Evolutionary conservation across 2,888 invertebrate genomes (phyloP), one percentile per base, ranked within the genome.

Genomic region (Metopia argyrocephala): DNA sequence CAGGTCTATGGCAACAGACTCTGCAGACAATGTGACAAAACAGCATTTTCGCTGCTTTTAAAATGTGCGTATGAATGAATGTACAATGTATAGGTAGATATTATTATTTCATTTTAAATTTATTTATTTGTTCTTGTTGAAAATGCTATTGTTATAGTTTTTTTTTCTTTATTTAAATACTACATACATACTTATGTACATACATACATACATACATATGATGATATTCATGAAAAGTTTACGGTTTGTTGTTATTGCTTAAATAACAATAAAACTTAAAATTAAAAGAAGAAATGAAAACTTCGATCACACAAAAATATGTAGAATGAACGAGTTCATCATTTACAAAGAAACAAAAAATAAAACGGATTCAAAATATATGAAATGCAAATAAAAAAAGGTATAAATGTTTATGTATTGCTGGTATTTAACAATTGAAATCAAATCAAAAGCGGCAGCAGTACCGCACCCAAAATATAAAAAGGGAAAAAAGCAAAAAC

Each of bases 401-500:
- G 57, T 59, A 46, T 5, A 38, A 38, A 70, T 57, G 31, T 59
- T 69, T 62, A 31, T 52, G 20, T 68, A 76, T 76, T 76, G 68
- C 68, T 69, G 62, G 25, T 56, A 76, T 70, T 69, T 50, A 76
- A 76, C 62, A 70, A 76, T 76, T 76, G 76, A 64, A 76, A 70
- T 69, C 27, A 50, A 69, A 69, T 69, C 54, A 76, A 76, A 68
- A 75, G 68, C 68, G 28, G 68, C 75, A 61, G 75, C 66, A 68
- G 54, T 64, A 64, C 69, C 76, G 69, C 76, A 70, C 76, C 69
- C 69, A 61, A 66, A 66, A 68, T 61, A 57, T 48, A 46, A 27
- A 27, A 52, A 31, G 20, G 54, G 21, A 52, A 45, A 69, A 23
- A 65, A 56, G 54, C 38, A 48, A 64, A 56, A 56, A 61, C 31